These are phyloP conservation scores for Clamator glandarius DNA, from an alignment of 2,797 vertebrate genomes.

Conservation along the genomic window DNA sequence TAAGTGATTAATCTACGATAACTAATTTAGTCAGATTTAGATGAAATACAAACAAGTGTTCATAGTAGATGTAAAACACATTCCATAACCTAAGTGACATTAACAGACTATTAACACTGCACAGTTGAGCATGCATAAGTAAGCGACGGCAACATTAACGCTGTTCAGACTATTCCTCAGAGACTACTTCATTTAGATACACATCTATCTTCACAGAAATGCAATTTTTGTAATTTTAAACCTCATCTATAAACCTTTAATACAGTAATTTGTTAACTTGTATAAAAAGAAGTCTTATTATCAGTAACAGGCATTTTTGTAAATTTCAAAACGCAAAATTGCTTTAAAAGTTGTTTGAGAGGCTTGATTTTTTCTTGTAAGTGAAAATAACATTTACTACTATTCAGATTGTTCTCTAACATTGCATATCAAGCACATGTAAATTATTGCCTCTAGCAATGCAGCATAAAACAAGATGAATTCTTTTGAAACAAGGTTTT, in stretches of 20 bases:
- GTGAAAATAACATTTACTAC: not conserved
- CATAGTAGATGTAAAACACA: conserved; percentile 19
- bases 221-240: not conserved
- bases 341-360: not conserved
- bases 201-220: not conserved
- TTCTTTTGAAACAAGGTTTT: not conserved
- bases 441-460: not conserved
- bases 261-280: not conserved
- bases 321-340: not conserved
- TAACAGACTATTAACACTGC: conserved; percentile 18
- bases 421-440: not conserved
- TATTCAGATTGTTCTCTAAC: not conserved
- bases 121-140: not conserved
- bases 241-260: not conserved
- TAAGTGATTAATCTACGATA: conserved; percentile 66
- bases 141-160: not conserved
- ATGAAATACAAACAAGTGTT: conserved; percentile 54
- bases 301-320: not conserved
- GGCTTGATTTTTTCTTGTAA: not conserved
- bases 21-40: conserved; percentile 67
- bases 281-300: not conserved
- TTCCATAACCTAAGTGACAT: conserved; percentile 24
- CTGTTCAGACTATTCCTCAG: not conserved
- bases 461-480: not conserved
- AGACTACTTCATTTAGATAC: not conserved